Evolutionary conservation across 2,797 vertebrate species (phyloP).

Genomic region (Fundulus diaphanus): DNA sequence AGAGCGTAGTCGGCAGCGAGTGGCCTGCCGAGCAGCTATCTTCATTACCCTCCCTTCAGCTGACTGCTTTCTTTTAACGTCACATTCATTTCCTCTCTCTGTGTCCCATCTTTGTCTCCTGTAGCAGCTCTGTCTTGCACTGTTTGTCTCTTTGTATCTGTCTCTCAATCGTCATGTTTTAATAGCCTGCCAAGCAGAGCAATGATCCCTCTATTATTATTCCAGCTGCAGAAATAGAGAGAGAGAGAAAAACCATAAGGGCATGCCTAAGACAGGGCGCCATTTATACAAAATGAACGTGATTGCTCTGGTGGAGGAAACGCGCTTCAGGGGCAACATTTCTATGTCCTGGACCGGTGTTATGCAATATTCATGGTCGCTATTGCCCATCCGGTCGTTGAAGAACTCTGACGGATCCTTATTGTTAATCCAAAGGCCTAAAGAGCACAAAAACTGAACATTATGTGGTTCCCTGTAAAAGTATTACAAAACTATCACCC

Average conservation of each 20-base stretch:
- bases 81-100: slow-evolving; percentile 51
- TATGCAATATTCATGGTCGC: slow-evolving; percentile 20
- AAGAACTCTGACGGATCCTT: slow-evolving; percentile 11
- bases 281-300: slow-evolving; percentile 65
- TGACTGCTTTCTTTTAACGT: slow-evolving; percentile 28
- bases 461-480: neutral
- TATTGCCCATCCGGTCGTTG: neutral
- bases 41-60: slow-evolving; percentile 61
- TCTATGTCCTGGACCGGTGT: slow-evolving; percentile 31
- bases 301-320: slow-evolving; percentile 56
- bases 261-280: slow-evolving; percentile 37
- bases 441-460: neutral
- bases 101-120: slow-evolving; percentile 32
- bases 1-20: slow-evolving; percentile 29
- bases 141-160: slow-evolving; percentile 45
- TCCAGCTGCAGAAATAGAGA: slow-evolving; percentile 39
- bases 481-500: neutral
- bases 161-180: slow-evolving; percentile 59
- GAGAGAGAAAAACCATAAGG: slow-evolving; percentile 16
- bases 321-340: slow-evolving; percentile 28
- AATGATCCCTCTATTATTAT: slow-evolving; percentile 68
- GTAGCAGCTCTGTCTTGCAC: slow-evolving; percentile 14
- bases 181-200: slow-evolving; percentile 59
- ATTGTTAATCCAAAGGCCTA: slow-evolving; percentile 7
- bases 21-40: slow-evolving; percentile 52